Evolutionary conservation across 2,888 invertebrate species (phyloP), one percentile per base, ranked within the genome.

Genomic region (Argyra leucocephala): DNA sequence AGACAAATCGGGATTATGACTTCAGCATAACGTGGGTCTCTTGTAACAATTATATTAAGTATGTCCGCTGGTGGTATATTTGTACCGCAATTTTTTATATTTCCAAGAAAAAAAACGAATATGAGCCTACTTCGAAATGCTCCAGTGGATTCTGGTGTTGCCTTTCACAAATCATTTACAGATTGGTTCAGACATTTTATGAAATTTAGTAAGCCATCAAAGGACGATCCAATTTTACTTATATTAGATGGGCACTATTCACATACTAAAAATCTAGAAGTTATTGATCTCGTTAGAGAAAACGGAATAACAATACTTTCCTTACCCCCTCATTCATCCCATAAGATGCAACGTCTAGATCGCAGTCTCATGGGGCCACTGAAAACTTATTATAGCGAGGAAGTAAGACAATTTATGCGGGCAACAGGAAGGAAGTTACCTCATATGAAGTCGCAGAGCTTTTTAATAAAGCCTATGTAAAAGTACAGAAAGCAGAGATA

Each of bases 211-310:
- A 69, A 69, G 63, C 66, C 67, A 26, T 65, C 65, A 10, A 63
- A 62, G 64, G 21, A 65, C 12, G 63, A 67, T 6, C 68, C 67
- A 12, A 63, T 65, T 67, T 66, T 67, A 23, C 67, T 69, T n/a
- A 65, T 69, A 59, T 31, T 67, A 62, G 68, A 67, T 65, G 69
- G 69, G 15, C 65, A 69, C 60, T 69, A 68, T 58, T 69, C 67
- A 37, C 67, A 70, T 57, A 70, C 69, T 1, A 57, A 67, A 37
- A 68, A 68, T 62, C 64, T 68, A 24, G 65, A 70, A 64, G 57
- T 69, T 10, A 60, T 68, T 18, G 64, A 69, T 22, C 58, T 68
- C 12, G 65, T 67, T 5, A 58, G 65, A 26, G 23, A 68, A 57
- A 63, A 67, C 57, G 64, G 58, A 9, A 66, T 69, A 12, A 57